A percentile compares a stretch with the other conserved stretches of the same genome.
phyloP scores from a whole-genome alignment of 2,113 vertebrate genomes.

The Salvator merianae region DNA sequence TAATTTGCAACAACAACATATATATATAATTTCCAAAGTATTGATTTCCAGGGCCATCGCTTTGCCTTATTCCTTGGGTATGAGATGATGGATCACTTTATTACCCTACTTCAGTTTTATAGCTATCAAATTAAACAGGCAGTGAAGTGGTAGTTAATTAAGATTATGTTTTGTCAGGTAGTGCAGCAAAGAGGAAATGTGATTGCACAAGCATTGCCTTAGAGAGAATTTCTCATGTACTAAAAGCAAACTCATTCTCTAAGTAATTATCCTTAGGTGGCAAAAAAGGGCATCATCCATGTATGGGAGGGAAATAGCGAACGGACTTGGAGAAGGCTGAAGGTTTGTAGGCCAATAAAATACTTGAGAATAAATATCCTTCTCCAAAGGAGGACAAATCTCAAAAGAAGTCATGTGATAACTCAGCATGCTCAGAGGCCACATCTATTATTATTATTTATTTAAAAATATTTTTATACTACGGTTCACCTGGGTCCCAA shows the following conservation, averaged over 20 bases:
- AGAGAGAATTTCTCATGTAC: not conserved
- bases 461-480: too few relatives aligned
- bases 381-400: too few relatives aligned
- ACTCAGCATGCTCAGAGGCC: not conserved
- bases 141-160: constrained; percentile 57
- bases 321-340: not conserved
- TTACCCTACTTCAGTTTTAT: constrained; percentile 52
- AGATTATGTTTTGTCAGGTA: constrained; percentile 54
- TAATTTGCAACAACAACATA: constrained; percentile 20
- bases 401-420: not conserved
- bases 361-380: not conserved
- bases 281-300: not conserved
- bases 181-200: constrained; percentile 9
- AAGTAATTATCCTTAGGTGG: not conserved
- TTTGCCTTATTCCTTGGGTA: constrained; percentile 6
- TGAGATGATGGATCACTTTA: constrained; percentile 59
- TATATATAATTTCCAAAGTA: constrained; percentile 28
- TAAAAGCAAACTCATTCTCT: not conserved
- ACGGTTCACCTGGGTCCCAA: too few relatives aligned
- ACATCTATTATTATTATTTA: not conserved
- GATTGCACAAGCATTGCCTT: not conserved
- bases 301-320: not conserved
- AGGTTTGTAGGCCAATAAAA: not conserved
- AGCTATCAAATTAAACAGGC: constrained; percentile 64
- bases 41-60: constrained; percentile 52